Conservation (phyloP, 2,113 vertebrate genomes). For the Pseudopipra pipra region DNA sequence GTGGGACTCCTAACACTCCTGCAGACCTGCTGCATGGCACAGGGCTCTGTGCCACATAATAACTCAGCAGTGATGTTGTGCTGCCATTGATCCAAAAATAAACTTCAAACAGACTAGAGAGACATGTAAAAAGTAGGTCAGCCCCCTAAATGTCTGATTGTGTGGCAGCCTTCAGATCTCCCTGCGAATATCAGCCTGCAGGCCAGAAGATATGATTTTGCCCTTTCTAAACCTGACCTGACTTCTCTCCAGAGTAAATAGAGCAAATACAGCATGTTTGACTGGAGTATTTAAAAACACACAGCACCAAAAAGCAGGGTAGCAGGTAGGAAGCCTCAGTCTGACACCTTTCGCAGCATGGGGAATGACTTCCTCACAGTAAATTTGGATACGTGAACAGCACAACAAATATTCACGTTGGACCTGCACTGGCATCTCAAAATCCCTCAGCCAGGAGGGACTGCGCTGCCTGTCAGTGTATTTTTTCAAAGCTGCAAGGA, state of each 20-base stretch:
- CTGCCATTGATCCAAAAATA: constrained; percentile 27
- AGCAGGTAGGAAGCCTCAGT: not conserved
- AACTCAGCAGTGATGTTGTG: not conserved
- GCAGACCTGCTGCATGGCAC: not conserved
- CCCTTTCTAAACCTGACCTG: constrained; percentile 28
- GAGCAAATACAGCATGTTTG: constrained; percentile 12
- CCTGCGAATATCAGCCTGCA: not conserved
- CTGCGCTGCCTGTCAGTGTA: fast-evolving
- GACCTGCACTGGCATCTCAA: not conserved
- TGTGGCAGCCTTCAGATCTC: constrained; percentile 45
- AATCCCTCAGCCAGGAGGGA: not conserved
- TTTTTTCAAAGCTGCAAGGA: not conserved
- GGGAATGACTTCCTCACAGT: not conserved
- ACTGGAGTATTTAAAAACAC: not conserved
- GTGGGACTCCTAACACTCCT: not conserved
- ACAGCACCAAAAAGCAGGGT: not conserved
- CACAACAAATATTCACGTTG: not conserved
- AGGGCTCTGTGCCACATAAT: not conserved
- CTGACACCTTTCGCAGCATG: not conserved
- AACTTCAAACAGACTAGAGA: constrained; percentile 17
- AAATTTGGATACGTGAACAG: not conserved
- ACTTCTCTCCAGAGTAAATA: constrained; percentile 1
- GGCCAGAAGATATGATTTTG: constrained; percentile 30
- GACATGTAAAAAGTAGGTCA: constrained; percentile 46
- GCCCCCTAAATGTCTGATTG: constrained; percentile 4